phyloP scores from a whole-genome alignment of 2,113 vertebrate species.

The Pomatorhinus ruficollis region DNA sequence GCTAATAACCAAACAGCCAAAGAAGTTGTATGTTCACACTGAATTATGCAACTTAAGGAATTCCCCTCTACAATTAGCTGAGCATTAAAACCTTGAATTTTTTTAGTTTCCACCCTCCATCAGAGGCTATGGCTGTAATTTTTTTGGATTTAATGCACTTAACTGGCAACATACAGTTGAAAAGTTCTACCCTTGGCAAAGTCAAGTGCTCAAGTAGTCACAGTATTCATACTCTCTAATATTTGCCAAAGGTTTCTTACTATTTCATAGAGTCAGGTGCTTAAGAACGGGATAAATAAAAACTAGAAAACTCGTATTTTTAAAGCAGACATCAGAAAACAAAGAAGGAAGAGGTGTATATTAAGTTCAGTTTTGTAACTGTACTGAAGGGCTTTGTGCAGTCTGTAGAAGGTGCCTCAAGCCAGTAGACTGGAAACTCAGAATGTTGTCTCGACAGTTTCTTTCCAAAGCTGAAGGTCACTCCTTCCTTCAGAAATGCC shows the following conservation, averaged over 20 bases:
- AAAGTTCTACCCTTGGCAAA: neutral
- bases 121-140: neutral
- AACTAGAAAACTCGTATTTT: neutral
- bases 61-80: neutral
- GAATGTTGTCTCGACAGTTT: neutral
- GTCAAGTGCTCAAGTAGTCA: neutral
- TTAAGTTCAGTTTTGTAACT: neutral
- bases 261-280: neutral
- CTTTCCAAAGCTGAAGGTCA: neutral
- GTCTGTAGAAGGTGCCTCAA: neutral
- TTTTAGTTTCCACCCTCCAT: neutral
- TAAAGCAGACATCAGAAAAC: neutral
- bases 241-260: neutral
- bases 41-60: conserved; percentile 39
- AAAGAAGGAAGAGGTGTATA: neutral
- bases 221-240: neutral
- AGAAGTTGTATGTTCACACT: neutral
- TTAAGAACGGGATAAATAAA: neutral
- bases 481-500: neutral
- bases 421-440: neutral
- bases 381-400: neutral
- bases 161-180: neutral
- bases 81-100: neutral
- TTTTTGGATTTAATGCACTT: neutral
- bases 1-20: neutral